Base-by-base conservation (phyloP, 1,140 invertebrate species). In the Agraylea sexmaculata region DNA sequence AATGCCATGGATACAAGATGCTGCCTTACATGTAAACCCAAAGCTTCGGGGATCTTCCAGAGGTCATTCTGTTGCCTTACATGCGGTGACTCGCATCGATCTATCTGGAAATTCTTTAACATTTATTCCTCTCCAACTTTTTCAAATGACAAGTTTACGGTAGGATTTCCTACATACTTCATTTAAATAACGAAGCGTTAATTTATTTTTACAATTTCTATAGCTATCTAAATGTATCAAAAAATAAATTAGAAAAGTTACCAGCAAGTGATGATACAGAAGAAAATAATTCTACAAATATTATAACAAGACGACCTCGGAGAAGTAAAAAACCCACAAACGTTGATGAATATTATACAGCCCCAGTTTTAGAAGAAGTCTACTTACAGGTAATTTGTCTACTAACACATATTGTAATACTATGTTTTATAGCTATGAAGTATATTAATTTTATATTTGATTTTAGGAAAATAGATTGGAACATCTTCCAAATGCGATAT, bases 61-160 rank as follows among this genome's bases (percentile, higher is more conserved):
- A 37, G 78, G 78, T 43, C 77, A 77, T 45, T 74, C 78, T 44
- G 64, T 85, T 17, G 79, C 84, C 0, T 60, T 96, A 1, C 83
- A 82, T 48, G 88, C 91, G 0, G 84, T 99, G 15, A 99, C 94
- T 0, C 73, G 91, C 27, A 66, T 99, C 5, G 94, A 99, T 60
- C 73, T 99, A 10, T 95, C 93, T 2, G 80, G 83, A 50, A 98
- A 98, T 63, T 76, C 78, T 30, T 70, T 99, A 4, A 77, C 75
- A 0, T 67, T 74, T 11, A 59, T 98, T 41, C 94, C 94, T 0
- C 56, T 77, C 10, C 74, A 79, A 39, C 66, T 97, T 16, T 92
- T 96, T 57, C 75, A 85, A 49, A 66, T 97, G 40, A 73, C 76
- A 25, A 90, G 85, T 52, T 52, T 86, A 12, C 60, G 68, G 57